Base-by-base conservation (phyloP, 2,113 vertebrate genomes). In the Caloenas nicobarica region DNA sequence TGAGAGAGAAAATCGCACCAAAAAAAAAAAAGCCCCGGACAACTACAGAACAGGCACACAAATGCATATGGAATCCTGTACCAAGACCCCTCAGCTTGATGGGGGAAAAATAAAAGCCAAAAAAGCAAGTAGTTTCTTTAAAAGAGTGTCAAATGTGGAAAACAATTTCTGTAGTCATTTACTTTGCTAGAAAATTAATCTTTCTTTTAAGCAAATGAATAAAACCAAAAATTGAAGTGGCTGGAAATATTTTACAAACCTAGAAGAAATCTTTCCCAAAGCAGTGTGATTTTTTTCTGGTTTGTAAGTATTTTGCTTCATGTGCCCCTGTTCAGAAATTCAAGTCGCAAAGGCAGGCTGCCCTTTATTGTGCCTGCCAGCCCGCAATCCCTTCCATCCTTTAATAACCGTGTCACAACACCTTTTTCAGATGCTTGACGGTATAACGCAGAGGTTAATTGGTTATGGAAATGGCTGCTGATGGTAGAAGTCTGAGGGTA, bases 401-500 rank as follows among this genome's bases (percentile, higher is more conserved):
- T 91, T 95, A 91, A 91, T 94, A 92, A 91, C 79, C 83, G 90
- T 95, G 90, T 97, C 95, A 95, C 90, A 94, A 92, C 93, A 96
- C 94, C 95, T 93, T 91, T 90, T 93, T 90, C 95, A 91, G 90
- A 93, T 83, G 92, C 95, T 90, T 94, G 93, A 97, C 93, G 94
- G 94, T 86, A 46, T 80, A 96, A 95, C 7, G 74, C 89, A 80
- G 94, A 93, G 94, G 93, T 96, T 96, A 95, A 96, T 94, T 96
- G 93, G 94, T 96, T 96, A 93, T 95, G 93, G 95, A 97, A 95
- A 96, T 96, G 88, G 88, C 82, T 96, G 94, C 93, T 96, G 90
- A 96, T 96, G 94, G 91, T 93, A 90, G 88, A 90, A 95, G 92
- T 78, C 70, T 50, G 76, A 94, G 85, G 82, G 81, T 88, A 91